Evolutionary conservation across 2,888 invertebrate genomes (phyloP), one percentile per base, ranked within the genome.

Genomic region (Meliscaeva auricollis): DNA sequence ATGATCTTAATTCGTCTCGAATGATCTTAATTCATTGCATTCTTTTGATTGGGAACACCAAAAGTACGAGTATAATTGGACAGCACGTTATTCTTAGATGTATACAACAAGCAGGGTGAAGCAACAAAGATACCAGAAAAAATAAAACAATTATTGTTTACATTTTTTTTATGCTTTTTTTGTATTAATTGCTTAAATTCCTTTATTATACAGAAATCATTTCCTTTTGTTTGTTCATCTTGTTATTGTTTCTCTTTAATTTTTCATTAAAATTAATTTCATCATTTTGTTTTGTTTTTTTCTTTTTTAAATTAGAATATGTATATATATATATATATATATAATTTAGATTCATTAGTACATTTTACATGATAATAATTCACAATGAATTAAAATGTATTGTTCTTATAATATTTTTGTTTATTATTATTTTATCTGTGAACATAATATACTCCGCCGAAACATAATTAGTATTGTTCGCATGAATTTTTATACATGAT

Each of bases 101-200:
- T n/a, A n/a, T n/a, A n/a, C n/a, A n/a, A n/a, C n/a, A n/a, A n/a
- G n/a, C n/a, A n/a, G n/a, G n/a, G n/a, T n/a, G n/a, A n/a, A n/a
- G n/a, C n/a, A n/a, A n/a, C n/a, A n/a, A n/a, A n/a, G n/a, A n/a
- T n/a, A n/a, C n/a, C n/a, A n/a, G 26, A 56, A 54, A 1, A 35
- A 58, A 64, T 30, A 46, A 13, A 32, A 50, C 35, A 66, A 6
- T 0, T 0, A 17, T 15, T 26, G 8, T 38, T 9, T 64, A 66
- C 41, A 50, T 20, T 76, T 62, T 44, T 41, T 80, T 60, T 48
- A 50, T 30, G n/a, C 15, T 64, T 50, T 69, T 76, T 72, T 82
- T 82, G 54, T 87, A 87, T 87, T 81, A 87, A 87, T 82, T 87
- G 77, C 82, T 87, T 82, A 77, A 77, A 82, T 82, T 87, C 81